Conservation (phyloP, 2,113 vertebrate species). For the Nibea albiflora region DNA sequence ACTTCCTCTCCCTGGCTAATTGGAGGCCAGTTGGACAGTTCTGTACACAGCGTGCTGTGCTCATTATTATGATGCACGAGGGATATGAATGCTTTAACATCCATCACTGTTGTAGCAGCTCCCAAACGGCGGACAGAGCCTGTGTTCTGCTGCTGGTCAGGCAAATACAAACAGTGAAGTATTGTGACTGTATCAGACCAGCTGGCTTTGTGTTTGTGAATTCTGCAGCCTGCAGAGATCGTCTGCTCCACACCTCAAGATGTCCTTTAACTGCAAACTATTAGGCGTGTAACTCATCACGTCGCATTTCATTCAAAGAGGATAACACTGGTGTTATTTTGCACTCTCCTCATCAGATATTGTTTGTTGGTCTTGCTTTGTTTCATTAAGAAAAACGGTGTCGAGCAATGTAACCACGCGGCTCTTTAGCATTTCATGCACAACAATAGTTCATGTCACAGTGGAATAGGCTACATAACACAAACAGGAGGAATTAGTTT, state of each 20-base stretch:
- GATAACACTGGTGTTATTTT: constrained; percentile 30
- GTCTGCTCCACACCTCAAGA: constrained; percentile 79
- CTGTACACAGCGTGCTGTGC: constrained; percentile 43
- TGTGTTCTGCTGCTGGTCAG: constrained; percentile 76
- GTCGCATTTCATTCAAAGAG: constrained; percentile 60
- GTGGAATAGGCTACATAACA: not conserved
- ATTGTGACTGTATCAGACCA: constrained; percentile 81
- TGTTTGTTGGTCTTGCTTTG: not conserved
- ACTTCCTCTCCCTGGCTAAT: constrained; percentile 59
- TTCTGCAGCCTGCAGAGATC: constrained; percentile 79
- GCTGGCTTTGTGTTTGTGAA: constrained; percentile 79
- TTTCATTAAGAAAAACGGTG: not conserved
- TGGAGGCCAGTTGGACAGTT: constrained; percentile 65
- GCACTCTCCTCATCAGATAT: not conserved
- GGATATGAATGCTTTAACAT: constrained; percentile 72
- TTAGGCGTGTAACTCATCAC: constrained; percentile 61
- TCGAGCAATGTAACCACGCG: not conserved
- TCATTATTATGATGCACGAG: constrained; percentile 65
- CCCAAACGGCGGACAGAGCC: constrained; percentile 69
- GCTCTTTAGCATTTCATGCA: constrained; percentile 4
- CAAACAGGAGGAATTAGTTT: not conserved
- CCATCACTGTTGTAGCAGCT: constrained; percentile 66
- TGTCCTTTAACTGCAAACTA: constrained; percentile 81
- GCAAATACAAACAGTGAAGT: constrained; percentile 81
- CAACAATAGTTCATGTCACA: constrained; percentile 4